phyloP scores from a whole-genome alignment of 2,113 vertebrate species.

The Petaurus breviceps region DNA sequence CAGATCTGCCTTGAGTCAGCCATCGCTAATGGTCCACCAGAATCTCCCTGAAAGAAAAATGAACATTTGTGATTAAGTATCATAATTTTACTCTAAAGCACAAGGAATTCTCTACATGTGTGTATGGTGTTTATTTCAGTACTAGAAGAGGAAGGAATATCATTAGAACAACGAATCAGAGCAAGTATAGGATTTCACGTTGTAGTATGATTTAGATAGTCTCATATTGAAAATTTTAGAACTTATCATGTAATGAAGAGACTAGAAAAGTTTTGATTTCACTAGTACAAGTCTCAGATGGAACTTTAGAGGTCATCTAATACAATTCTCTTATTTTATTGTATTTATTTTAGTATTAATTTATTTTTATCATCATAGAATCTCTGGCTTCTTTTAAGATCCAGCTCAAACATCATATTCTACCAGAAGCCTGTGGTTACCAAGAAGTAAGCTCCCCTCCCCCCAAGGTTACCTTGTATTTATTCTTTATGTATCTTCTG shows the following conservation, averaged over 20 bases:
- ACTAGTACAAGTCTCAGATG: background rate
- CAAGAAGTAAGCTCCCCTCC: too few relatives aligned
- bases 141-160: background rate
- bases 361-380: background rate
- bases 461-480: too few relatives aligned
- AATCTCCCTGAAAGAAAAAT: constrained; percentile 89
- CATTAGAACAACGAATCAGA: background rate
- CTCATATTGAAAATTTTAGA: background rate
- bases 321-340: background rate
- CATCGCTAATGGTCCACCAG: constrained; percentile 92
- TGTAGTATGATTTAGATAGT: background rate
- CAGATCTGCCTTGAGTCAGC: constrained; percentile 83
- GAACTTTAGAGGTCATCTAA: background rate
- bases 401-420: background rate
- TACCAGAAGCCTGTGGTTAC: background rate
- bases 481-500: background rate
- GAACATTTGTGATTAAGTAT: constrained; percentile 40
- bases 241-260: background rate
- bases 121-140: background rate
- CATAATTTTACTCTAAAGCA: background rate
- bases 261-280: background rate
- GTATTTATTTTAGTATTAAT: background rate
- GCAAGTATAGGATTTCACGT: background rate
- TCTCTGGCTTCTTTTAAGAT: background rate
- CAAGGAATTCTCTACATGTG: background rate